Conservation (phyloP, 1,140 invertebrate species). For the Mylabris phalerata region DNA sequence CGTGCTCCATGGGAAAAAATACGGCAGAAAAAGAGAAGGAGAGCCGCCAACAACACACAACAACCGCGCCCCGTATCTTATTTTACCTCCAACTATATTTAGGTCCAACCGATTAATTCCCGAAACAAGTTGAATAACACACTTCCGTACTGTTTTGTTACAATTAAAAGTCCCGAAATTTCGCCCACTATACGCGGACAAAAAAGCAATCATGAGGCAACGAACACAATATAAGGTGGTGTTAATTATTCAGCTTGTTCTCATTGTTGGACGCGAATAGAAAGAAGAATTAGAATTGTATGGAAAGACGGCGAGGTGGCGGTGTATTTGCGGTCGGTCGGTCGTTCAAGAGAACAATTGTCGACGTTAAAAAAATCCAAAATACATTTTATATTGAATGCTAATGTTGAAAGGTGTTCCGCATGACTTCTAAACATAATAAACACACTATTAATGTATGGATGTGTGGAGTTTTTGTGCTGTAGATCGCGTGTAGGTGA, state of each 20-base stretch:
- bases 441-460: neutral
- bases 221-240: no score
- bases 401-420: conserved; percentile 22
- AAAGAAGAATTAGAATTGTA: neutral
- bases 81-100: conserved; percentile 9
- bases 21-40: no score
- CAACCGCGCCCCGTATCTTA: conserved; percentile 2
- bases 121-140: conserved; percentile 8
- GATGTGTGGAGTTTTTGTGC: neutral
- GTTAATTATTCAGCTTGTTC: neutral
- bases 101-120: conserved; percentile 2
- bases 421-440: conserved; percentile 8
- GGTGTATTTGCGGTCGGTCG: conserved; percentile 1
- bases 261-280: neutral
- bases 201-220: no score
- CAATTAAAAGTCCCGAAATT: neutral
- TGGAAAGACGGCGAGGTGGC: neutral
- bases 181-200: neutral
- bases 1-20: no score
- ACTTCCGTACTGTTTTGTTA: neutral
- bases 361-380: neutral
- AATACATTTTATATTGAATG: conserved; percentile 22
- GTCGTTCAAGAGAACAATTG: conserved; percentile 7
- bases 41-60: neutral
- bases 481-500: neutral